Percentiles rank a stretch among this genome's conserved stretches.
phyloP scores from a whole-genome alignment of 2,113 vertebrate genomes.

The Centrocercus urophasianus region DNA sequence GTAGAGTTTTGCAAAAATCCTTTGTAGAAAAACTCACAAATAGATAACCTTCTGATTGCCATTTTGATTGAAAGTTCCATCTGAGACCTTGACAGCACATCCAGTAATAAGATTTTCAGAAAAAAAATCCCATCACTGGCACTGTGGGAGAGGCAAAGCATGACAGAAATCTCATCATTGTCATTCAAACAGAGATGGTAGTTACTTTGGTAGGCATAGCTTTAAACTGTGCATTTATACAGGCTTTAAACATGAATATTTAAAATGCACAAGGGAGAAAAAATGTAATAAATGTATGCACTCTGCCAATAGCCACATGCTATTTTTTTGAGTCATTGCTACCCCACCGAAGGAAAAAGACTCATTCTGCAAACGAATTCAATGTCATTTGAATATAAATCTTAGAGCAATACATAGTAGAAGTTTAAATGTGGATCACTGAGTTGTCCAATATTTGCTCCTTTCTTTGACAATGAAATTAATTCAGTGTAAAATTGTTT shows the following conservation, averaged over 20 bases:
- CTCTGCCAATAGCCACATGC: background rate
- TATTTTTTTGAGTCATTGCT: background rate
- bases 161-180: constrained; percentile 82
- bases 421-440: background rate
- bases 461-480: constrained; percentile 31
- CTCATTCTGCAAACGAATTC: background rate
- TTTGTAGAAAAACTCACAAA: constrained; percentile 75
- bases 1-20: constrained; percentile 62
- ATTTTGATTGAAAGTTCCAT: constrained; percentile 86
- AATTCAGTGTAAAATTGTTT: background rate
- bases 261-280: constrained; percentile 26
- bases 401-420: background rate
- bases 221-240: constrained; percentile 69
- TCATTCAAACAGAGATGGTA: constrained; percentile 78
- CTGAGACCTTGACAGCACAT: constrained; percentile 76
- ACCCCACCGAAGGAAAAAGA: background rate
- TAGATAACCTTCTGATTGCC: constrained; percentile 83
- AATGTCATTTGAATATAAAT: background rate
- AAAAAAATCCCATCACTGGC: constrained; percentile 81
- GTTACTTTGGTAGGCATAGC: constrained; percentile 49
- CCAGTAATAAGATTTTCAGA: constrained; percentile 84
- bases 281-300: background rate
- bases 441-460: background rate
- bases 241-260: constrained; percentile 69
- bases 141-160: constrained; percentile 78